phyloP scores from a whole-genome alignment of 2,113 vertebrate genomes.

The Lepisosteus osseus region DNA sequence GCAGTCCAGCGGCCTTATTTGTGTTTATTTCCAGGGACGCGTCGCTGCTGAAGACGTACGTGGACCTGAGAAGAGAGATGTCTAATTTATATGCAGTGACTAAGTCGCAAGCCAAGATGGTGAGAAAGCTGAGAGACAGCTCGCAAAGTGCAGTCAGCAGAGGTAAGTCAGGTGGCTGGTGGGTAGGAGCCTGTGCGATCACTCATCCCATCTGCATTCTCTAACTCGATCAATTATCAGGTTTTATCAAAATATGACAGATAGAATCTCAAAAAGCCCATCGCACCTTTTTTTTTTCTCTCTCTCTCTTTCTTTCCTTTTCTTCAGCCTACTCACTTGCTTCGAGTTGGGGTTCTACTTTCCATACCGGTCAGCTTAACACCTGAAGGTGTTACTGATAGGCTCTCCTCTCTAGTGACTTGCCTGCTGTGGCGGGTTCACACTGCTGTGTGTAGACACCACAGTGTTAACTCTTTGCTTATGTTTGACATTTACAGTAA shows the following conservation, averaged over 20 bases:
- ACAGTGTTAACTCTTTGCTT: conserved; percentile 72
- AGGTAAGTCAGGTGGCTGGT: conserved; percentile 66
- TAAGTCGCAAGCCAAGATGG: conserved; percentile 63
- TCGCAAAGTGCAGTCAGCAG: conserved; percentile 54
- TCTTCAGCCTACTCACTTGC: conserved; percentile 42
- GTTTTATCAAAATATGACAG: conserved; percentile 59
- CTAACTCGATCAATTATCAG: conserved; percentile 43
- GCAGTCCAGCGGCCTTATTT: background rate
- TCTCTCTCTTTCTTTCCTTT: conserved; percentile 32
- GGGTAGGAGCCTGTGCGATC: background rate
- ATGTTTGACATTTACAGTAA: conserved; percentile 69
- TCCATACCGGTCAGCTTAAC: conserved; percentile 71
- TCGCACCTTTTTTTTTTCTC: conserved; percentile 39
- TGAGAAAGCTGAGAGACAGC: conserved; percentile 60
- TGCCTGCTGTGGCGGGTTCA: conserved; percentile 75
- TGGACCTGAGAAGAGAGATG: conserved; percentile 75
- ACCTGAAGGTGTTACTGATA: conserved; percentile 78
- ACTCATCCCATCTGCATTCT: conserved; percentile 15
- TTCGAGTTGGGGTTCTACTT: conserved; percentile 57
- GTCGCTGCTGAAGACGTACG: conserved; percentile 56
- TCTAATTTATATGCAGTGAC: conserved; percentile 68
- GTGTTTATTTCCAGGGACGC: conserved; percentile 51
- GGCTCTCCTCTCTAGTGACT: conserved; percentile 61
- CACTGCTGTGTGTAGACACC: conserved; percentile 64
- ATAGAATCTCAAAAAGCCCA: conserved; percentile 49